A percentile compares a stretch with the other conserved stretches of the same genome.
phyloP scores from a whole-genome alignment of 2,113 vertebrate species.

The Oryctolagus cuniculus region mOryCun1.1 NC_091436.1:18659001-18659500 shows the following conservation, averaged over 20 bases:
- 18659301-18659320: slow-evolving; percentile 45
- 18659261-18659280: slow-evolving; percentile 17
- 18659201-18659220: no score
- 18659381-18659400: background rate
- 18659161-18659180: no score
- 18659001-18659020: no score
- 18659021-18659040: no score
- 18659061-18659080: no score
- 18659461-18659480: background rate
- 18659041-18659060: no score
- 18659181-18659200: no score
- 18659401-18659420: background rate
- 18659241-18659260: background rate
- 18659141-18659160: no score
- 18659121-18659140: no score
- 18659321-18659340: background rate
- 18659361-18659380: slow-evolving; percentile 48
- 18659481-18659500: background rate
- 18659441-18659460: background rate
- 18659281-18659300: slow-evolving; percentile 29
- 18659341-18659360: background rate
- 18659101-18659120: no score
- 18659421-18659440: background rate
- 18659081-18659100: no score
- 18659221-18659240: no score